Conservation (phyloP, 2,113 vertebrate genomes). For the Cinclus mexicanus region DNA sequence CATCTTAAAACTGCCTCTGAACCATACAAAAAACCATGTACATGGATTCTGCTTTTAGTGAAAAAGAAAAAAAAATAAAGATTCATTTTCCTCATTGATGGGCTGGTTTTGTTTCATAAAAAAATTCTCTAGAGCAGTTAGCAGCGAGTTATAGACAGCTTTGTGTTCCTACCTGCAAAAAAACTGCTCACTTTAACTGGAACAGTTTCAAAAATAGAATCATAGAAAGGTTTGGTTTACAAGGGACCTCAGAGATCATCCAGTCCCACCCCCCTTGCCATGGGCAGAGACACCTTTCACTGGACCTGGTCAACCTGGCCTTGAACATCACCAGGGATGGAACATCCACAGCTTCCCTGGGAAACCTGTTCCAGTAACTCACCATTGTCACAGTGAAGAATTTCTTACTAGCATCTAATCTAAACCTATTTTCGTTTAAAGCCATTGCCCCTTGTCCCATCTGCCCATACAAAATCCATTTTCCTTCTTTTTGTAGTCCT, state of each 20-base stretch:
- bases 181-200: background rate
- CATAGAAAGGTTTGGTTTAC: background rate
- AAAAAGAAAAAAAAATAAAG: slow-evolving; percentile 56
- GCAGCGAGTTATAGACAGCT: background rate
- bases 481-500: background rate
- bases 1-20: slow-evolving; percentile 42
- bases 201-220: background rate
- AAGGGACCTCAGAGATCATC: background rate
- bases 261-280: background rate
- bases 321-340: background rate
- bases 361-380: background rate
- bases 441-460: background rate
- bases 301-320: background rate
- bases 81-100: slow-evolving; percentile 29
- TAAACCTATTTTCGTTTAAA: background rate
- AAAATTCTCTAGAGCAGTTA: background rate
- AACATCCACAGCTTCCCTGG: background rate
- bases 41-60: slow-evolving; percentile 53
- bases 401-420: background rate
- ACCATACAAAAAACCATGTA: background rate
- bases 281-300: background rate
- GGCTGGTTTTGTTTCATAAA: slow-evolving; percentile 55
- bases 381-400: background rate
- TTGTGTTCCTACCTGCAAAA: background rate
- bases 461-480: background rate